A percentile compares a stretch with the other conserved stretches of the same genome.
Conservation (phyloP, 2,797 vertebrate species). For the Paramormyrops hopkinsi region DNA sequence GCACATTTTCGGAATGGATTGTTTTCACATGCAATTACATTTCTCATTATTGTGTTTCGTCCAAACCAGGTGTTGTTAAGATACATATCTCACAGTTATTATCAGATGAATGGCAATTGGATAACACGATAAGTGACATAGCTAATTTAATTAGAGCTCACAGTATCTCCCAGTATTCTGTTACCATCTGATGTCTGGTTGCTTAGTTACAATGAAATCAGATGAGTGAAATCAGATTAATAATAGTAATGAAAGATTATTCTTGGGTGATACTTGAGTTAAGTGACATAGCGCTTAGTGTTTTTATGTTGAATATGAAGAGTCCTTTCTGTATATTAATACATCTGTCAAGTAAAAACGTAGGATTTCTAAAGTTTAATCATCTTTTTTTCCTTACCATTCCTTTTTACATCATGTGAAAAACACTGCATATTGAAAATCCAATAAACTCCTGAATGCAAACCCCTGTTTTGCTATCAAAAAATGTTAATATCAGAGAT, state of each 20-base stretch:
- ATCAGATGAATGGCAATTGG: conserved; percentile 6
- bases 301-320: not conserved
- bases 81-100: not conserved
- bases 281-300: not conserved
- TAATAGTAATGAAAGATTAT: not conserved
- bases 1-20: not conserved
- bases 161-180: conserved; percentile 1
- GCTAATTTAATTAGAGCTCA: conserved; percentile 17
- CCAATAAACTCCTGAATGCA: not conserved
- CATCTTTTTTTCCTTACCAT: conserved; percentile 8
- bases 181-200: conserved; percentile 18
- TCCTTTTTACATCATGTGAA: conserved; percentile 9
- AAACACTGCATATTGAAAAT: not conserved
- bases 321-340: not conserved
- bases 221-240: conserved; percentile 6
- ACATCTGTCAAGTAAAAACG: not conserved
- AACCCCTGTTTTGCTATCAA: not conserved
- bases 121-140: conserved; percentile 8
- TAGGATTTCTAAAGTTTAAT: not conserved
- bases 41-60: not conserved
- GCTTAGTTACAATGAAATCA: conserved; percentile 22
- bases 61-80: not conserved
- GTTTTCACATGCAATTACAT: not conserved
- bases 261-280: conserved; percentile 14
- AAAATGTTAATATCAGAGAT: not conserved